These are phyloP conservation scores for Euzophera pinguis DNA, from an alignment of 2,888 invertebrate species.

Conservation along the genomic window DNA sequence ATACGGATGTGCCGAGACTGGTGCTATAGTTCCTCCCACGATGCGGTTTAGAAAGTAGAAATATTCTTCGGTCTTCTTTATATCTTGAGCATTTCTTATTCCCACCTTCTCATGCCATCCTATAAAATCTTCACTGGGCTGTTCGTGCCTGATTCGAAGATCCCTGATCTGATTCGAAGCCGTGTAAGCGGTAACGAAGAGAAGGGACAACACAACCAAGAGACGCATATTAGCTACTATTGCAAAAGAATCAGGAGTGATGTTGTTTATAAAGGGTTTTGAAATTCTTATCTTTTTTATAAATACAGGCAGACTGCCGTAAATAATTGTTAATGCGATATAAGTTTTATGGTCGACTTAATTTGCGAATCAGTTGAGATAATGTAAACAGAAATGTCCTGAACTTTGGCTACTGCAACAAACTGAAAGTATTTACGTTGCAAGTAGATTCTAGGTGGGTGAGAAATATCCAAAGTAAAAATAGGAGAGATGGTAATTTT, in stretches of 20 bases:
- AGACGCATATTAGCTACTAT: conserved; percentile 33
- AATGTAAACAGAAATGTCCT: background rate
- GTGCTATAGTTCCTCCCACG: conserved; percentile 54
- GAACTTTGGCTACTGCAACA: background rate
- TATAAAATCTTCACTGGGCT: conserved; percentile 24
- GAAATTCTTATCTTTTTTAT: conserved; percentile 11
- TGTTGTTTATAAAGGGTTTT: conserved; percentile 25
- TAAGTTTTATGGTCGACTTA: conserved; percentile 5
- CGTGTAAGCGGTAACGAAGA: conserved; percentile 27
- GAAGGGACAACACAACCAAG: conserved; percentile 29
- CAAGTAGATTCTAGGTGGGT: too few relatives aligned
- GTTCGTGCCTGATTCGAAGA: background rate
- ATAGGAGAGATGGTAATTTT: too few relatives aligned
- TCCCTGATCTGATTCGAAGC: conserved; percentile 20
- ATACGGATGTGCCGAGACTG: conserved; percentile 50
- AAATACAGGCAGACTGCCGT: background rate
- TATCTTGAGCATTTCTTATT: conserved; percentile 44
- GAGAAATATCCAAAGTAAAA: too few relatives aligned
- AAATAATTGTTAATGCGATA: conserved; percentile 13
- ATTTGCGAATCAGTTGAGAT: background rate
- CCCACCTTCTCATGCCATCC: conserved; percentile 56
- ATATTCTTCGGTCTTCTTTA: conserved; percentile 37
- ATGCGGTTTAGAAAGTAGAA: conserved; percentile 30
- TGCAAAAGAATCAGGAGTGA: conserved; percentile 11
- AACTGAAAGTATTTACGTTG: too few relatives aligned